phyloP scores from a whole-genome alignment of 1,140 invertebrate genomes.

The Cotesia glomerata region DNA sequence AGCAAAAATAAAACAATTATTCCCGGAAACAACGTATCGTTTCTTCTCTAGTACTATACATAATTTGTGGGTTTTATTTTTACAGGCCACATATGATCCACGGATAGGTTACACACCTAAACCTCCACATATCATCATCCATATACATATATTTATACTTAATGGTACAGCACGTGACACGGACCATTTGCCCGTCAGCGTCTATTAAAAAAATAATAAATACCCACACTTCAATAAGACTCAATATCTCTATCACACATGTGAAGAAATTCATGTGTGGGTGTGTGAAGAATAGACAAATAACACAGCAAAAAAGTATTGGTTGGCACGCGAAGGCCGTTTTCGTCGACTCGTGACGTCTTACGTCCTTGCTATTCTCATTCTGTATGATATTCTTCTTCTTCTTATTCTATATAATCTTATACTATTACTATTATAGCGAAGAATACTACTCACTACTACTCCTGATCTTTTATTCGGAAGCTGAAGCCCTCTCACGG shows the following conservation, averaged over 20 bases:
- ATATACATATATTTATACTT: background rate
- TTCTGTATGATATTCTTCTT: background rate
- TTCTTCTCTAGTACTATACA: no score
- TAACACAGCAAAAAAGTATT: background rate
- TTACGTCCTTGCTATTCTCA: background rate
- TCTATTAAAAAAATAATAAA: background rate
- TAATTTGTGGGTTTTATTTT: no score
- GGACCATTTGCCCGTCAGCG: slow-evolving; percentile 24
- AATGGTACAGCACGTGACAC: slow-evolving; percentile 10
- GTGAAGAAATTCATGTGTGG: no score
- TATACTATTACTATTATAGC: background rate
- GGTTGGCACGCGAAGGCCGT: slow-evolving; percentile 9
- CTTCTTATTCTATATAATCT: no score
- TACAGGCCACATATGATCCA: no score
- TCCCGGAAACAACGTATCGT: no score
- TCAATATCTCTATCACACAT: no score
- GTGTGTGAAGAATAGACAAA: no score
- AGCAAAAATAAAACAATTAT: no score
- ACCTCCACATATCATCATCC: no score
- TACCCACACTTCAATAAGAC: no score
- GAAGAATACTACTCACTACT: background rate
- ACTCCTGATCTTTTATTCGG: background rate
- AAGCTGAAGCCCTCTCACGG: slow-evolving; percentile 21
- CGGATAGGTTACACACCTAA: no score
- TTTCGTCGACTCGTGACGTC: background rate